phyloP scores from a whole-genome alignment of 2,888 invertebrate species.

The Chelonus formosanus region DNA sequence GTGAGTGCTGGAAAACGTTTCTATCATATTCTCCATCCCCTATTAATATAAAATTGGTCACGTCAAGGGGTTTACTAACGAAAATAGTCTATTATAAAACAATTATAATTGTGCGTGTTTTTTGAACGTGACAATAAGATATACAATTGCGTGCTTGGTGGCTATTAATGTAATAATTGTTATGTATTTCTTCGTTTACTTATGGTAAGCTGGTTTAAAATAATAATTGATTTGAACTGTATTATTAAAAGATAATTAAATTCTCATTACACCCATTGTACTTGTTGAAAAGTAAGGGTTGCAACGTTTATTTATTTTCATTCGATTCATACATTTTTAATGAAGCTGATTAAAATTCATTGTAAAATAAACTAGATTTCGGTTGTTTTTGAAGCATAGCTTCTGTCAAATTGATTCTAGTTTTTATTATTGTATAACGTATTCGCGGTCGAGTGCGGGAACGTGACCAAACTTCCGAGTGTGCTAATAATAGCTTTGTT shows the following conservation, averaged over 20 bases:
- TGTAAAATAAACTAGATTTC: background rate
- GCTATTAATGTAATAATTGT: slow-evolving; percentile 1
- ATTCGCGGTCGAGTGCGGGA: slow-evolving; percentile 44
- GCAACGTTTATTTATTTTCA: no score
- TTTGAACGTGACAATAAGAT: background rate
- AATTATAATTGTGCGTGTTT: slow-evolving; percentile 5
- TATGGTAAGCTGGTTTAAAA: no score
- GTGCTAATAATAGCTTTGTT: slow-evolving; percentile 56
- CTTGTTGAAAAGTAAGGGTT: no score
- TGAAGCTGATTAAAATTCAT: background rate
- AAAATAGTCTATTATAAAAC: slow-evolving; percentile 5
- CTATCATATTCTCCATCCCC: background rate
- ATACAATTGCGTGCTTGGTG: background rate
- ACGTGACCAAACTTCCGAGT: slow-evolving; percentile 56
- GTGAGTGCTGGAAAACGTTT: slow-evolving; percentile 11
- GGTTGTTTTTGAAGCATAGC: background rate
- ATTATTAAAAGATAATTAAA: no score
- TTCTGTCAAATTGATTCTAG: slow-evolving; percentile 26
- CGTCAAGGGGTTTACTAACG: background rate
- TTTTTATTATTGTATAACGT: slow-evolving; percentile 36
- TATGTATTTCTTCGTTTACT: background rate
- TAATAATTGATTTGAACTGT: no score
- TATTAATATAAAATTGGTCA: background rate
- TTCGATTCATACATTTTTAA: no score
- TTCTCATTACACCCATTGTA: no score